phyloP scores from a whole-genome alignment of 2,797 vertebrate genomes.

The Acanthopagrus latus region DNA sequence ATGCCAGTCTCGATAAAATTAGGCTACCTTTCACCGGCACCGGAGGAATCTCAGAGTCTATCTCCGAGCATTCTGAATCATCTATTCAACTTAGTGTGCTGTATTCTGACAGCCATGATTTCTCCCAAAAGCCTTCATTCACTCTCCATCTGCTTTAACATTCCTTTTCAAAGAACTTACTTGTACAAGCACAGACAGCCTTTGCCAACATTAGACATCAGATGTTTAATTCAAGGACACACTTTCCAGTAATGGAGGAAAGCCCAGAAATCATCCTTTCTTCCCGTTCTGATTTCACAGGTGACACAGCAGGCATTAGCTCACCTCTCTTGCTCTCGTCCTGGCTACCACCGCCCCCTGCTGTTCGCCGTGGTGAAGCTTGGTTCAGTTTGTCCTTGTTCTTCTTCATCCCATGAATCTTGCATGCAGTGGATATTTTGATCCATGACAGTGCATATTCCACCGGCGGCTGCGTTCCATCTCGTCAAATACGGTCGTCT shows the following conservation, averaged over 20 bases:
- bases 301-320: slow-evolving; percentile 28
- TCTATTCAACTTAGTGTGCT: slow-evolving; percentile 43
- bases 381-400: slow-evolving; percentile 42
- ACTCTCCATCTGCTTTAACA: slow-evolving; percentile 44
- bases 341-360: slow-evolving; percentile 38
- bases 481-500: slow-evolving; percentile 42
- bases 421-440: slow-evolving; percentile 64
- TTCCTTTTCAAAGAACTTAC: slow-evolving; percentile 35
- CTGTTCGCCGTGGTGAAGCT: slow-evolving; percentile 21
- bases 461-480: slow-evolving; percentile 23
- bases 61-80: slow-evolving; percentile 50
- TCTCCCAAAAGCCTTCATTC: slow-evolving; percentile 33
- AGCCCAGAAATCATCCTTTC: slow-evolving; percentile 39
- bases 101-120: slow-evolving; percentile 35
- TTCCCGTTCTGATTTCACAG: slow-evolving; percentile 35
- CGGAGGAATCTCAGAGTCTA: slow-evolving; percentile 42
- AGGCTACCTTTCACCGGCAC: slow-evolving; percentile 61
- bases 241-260: slow-evolving; percentile 25
- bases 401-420: slow-evolving; percentile 48
- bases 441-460: slow-evolving; percentile 67
- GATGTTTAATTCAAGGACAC: slow-evolving; percentile 46
- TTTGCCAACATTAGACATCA: slow-evolving; percentile 38
- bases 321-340: slow-evolving; percentile 17
- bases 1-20: slow-evolving; percentile 53
- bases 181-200: slow-evolving; percentile 15